Conservation (phyloP, 2,113 vertebrate species). For the Takifugu bimaculatus region DNA sequence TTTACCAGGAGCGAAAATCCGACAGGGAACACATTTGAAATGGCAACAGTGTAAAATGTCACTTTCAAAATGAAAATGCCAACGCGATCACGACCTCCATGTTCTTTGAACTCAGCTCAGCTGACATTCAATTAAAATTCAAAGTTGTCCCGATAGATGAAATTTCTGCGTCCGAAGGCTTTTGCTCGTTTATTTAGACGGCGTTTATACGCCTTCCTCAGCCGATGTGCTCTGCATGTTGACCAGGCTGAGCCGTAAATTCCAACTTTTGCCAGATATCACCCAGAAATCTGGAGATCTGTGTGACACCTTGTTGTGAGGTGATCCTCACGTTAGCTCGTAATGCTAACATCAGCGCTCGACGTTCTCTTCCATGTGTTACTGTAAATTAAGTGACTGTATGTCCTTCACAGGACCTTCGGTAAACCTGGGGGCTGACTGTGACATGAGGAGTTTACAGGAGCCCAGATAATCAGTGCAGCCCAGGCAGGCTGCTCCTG, state of each 20-base stretch:
- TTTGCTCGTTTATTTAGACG: background rate
- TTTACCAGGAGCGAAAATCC: background rate
- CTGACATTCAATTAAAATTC: background rate
- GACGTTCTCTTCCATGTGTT: too few species aligned
- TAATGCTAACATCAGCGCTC: too few species aligned
- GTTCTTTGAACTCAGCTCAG: background rate
- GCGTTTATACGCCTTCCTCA: background rate
- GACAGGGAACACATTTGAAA: background rate
- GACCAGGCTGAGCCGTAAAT: too few species aligned
- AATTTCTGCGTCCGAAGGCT: background rate
- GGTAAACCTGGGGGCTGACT: conserved; percentile 19
- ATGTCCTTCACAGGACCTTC: conserved; percentile 15
- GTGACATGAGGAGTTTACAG: too few species aligned
- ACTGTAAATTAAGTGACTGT: conserved; percentile 2
- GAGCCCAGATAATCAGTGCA: too few species aligned
- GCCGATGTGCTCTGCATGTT: too few species aligned
- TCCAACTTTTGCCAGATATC: too few species aligned
- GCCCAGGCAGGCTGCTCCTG: too few species aligned
- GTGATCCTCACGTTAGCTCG: too few species aligned
- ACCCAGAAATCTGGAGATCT: too few species aligned
- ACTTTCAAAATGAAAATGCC: background rate
- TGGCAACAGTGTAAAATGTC: background rate
- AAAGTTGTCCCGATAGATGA: background rate
- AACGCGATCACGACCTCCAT: background rate
- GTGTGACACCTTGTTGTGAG: too few species aligned